Conservation (phyloP, 2,113 vertebrate genomes). For the Syngnathus typhle region DNA sequence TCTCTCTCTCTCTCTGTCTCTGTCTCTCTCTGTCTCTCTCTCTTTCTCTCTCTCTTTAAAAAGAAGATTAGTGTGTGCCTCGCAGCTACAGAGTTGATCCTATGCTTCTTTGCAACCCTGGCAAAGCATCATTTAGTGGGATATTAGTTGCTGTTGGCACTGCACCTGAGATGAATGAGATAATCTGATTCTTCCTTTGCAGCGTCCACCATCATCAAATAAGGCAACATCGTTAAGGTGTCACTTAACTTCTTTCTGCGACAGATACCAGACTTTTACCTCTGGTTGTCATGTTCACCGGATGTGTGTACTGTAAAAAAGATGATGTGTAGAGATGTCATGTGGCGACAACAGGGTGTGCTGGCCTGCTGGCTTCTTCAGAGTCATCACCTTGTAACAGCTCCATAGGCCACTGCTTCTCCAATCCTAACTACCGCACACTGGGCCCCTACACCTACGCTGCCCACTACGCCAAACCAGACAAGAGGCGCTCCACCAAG, state of each 20-base stretch:
- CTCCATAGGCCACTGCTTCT: constrained; percentile 74
- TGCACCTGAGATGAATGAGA: not conserved
- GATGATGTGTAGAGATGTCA: constrained; percentile 1
- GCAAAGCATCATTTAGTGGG: not conserved
- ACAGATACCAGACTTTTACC: not conserved
- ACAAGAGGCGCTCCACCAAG: constrained; percentile 74
- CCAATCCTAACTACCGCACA: constrained; percentile 84
- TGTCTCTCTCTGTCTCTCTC: no score
- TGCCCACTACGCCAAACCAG: constrained; percentile 75
- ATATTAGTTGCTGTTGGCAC: not conserved
- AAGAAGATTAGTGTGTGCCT: no score
- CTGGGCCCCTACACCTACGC: constrained; percentile 73
- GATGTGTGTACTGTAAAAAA: not conserved
- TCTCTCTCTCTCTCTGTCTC: no score
- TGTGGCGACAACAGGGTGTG: constrained; percentile 45
- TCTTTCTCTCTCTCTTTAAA: no score
- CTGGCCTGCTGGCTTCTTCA: constrained; percentile 69
- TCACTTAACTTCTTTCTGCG: not conserved
- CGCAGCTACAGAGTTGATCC: no score
- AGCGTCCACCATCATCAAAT: not conserved
- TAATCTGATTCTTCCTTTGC: not conserved
- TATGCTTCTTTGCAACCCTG: no score
- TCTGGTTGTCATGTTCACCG: not conserved
- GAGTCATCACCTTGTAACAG: constrained; percentile 73
- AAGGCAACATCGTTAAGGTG: no score